These are phyloP conservation scores for Macrobrachium rosenbergii DNA, from an alignment of 1,140 invertebrate species.

Conservation along the genomic window DNA sequence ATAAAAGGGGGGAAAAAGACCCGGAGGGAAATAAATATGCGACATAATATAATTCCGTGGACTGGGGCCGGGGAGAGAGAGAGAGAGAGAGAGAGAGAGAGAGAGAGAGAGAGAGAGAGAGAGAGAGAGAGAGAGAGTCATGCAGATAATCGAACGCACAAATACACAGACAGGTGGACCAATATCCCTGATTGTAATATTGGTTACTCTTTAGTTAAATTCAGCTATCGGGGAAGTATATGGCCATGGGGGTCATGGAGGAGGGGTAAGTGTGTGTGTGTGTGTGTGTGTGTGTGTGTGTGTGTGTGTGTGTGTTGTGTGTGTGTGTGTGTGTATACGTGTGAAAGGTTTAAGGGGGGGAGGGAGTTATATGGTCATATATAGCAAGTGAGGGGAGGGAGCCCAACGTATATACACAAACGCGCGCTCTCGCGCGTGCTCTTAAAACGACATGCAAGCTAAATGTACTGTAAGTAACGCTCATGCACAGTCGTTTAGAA, in stretches of 20 bases:
- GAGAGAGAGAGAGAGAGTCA: slow-evolving; percentile 1
- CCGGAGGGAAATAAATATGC: slow-evolving; percentile 39
- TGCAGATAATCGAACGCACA: slow-evolving; percentile 10
- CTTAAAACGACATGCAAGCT: too few relatives aligned
- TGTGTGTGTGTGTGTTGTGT: slow-evolving; percentile 13
- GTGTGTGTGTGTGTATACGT: background rate
- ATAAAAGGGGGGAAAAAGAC: slow-evolving; percentile 30
- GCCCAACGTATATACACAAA: too few relatives aligned
- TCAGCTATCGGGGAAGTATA: background rate
- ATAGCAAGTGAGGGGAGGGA: too few relatives aligned
- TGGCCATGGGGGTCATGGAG: background rate
- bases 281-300: slow-evolving; percentile 21
- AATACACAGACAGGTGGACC: slow-evolving; percentile 42
- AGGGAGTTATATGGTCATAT: too few relatives aligned
- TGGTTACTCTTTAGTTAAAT: slow-evolving; percentile 14
- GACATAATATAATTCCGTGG: slow-evolving; percentile 49
- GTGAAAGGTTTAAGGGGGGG: background rate
- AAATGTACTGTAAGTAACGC: too few relatives aligned
- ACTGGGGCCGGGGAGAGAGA: slow-evolving; percentile 22
- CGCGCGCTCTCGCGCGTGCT: too few relatives aligned
- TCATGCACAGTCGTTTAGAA: too few relatives aligned
- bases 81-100: slow-evolving; percentile 10
- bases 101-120: background rate
- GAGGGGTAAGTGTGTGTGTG: slow-evolving; percentile 17
- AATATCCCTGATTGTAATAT: slow-evolving; percentile 54